Conservation (phyloP, 1,140 invertebrate species). For the Saccostrea cuccullata region DNA sequence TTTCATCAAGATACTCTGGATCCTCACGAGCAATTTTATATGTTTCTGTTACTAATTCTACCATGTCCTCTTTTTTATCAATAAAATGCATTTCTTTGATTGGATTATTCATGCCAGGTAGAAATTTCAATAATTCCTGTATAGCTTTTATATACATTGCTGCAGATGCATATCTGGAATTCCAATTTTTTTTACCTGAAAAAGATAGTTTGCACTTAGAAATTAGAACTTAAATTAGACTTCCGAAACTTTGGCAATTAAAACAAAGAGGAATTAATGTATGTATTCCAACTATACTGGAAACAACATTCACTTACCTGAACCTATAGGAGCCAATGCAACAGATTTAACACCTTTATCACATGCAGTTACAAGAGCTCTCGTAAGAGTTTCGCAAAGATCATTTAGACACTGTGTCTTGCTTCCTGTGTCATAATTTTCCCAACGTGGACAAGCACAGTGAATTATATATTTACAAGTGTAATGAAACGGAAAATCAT, state of each 20-base stretch:
- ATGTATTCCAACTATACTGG: too few species aligned
- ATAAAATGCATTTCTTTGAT: slow-evolving; percentile 49
- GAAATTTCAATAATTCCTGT: not conserved
- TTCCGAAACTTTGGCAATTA: not conserved
- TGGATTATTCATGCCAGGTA: too few species aligned
- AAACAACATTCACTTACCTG: not conserved
- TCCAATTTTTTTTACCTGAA: not conserved
- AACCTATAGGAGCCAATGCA: not conserved
- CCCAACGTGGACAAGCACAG: not conserved
- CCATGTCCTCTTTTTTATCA: slow-evolving; percentile 55
- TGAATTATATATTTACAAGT: not conserved
- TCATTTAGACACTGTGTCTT: not conserved
- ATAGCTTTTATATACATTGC: slow-evolving; percentile 18
- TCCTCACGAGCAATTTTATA: not conserved
- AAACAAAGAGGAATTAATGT: too few species aligned
- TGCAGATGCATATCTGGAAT: not conserved
- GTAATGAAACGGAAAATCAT: too few species aligned
- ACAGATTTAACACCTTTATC: not conserved
- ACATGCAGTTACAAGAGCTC: not conserved
- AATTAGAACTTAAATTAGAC: not conserved
- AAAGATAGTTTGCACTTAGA: not conserved
- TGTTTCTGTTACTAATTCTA: slow-evolving; percentile 42
- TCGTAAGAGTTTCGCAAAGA: not conserved
- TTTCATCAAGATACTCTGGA: not conserved
- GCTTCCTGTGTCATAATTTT: not conserved